Evolutionary conservation across 35 echinoderm and acorn worm species (phyloP).

Genomic region (Anneissia japonica): DNA sequence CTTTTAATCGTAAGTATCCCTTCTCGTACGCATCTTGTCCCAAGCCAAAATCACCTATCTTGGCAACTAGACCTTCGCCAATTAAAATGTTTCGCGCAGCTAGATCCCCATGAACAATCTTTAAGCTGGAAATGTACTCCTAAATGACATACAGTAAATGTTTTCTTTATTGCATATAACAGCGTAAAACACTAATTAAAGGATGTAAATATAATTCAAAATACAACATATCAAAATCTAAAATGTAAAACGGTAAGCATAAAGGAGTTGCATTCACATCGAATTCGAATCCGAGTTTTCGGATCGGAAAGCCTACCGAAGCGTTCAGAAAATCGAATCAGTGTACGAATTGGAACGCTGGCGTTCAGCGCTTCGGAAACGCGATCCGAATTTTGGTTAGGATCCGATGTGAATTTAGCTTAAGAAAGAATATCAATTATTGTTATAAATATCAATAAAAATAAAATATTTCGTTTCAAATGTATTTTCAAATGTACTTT

Average conservation of each 20-base stretch:
- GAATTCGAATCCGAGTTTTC: background rate
- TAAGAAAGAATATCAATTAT: no score
- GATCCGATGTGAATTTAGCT: no score
- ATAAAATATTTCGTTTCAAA: no score
- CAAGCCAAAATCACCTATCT: conserved; percentile 83
- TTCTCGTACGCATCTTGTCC: conserved; percentile 65
- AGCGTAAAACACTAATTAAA: no score
- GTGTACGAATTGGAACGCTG: no score
- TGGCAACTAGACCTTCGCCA: conserved; percentile 51
- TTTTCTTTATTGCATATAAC: background rate
- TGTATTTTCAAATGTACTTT: no score
- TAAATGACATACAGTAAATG: background rate
- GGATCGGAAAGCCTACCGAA: background rate
- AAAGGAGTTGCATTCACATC: background rate
- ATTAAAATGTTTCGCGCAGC: conserved; percentile 83
- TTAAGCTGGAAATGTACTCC: conserved; percentile 70
- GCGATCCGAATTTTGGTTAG: no score
- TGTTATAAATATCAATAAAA: no score
- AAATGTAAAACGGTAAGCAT: background rate
- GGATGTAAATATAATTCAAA: no score
- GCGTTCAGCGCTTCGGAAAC: no score
- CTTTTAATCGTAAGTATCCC: conserved; percentile 52
- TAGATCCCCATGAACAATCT: conserved; percentile 77
- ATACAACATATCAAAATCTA: no score
- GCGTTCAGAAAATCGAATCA: no score